Conservation (phyloP, 53 echinoderm and acorn worm species). For the Stichopus horrens region DNA sequence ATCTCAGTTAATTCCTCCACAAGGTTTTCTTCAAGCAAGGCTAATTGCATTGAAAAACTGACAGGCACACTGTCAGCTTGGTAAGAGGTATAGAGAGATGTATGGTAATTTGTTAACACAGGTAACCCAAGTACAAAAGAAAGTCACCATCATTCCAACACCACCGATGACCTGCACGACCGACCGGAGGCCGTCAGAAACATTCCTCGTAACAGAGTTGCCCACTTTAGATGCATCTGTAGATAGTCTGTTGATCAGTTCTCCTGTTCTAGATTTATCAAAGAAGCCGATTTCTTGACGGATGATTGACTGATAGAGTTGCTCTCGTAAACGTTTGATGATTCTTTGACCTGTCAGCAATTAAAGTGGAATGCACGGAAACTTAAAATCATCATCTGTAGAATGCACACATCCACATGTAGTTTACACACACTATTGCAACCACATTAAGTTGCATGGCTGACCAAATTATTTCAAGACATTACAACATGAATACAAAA, state of each 20-base stretch:
- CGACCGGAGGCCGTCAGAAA: conserved; percentile 89
- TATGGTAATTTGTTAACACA: not conserved
- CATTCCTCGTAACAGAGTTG: conserved; percentile 75
- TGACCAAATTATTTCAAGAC: too few relatives aligned
- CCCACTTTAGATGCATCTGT: conserved; percentile 86
- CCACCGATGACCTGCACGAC: conserved; percentile 80
- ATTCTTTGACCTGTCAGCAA: conserved; percentile 73
- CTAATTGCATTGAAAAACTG: not conserved
- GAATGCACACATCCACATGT: not conserved
- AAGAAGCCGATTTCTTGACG: conserved; percentile 93
- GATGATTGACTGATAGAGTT: conserved; percentile 79
- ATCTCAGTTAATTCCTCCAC: too few relatives aligned
- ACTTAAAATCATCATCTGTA: not conserved
- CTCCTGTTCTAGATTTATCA: conserved; percentile 91
- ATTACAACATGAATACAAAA: too few relatives aligned
- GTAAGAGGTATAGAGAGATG: not conserved
- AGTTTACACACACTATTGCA: not conserved
- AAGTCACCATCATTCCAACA: conserved; percentile 92
- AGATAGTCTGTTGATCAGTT: conserved; percentile 87
- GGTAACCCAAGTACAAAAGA: not conserved
- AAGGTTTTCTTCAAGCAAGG: too few relatives aligned
- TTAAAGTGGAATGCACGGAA: not conserved
- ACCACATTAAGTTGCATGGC: not conserved
- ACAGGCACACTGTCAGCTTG: too few relatives aligned
- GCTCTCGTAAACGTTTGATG: conserved; percentile 76